Evolutionary conservation across 2,113 vertebrate genomes (phyloP).

Genomic region (Epinephelus lanceolatus): DNA sequence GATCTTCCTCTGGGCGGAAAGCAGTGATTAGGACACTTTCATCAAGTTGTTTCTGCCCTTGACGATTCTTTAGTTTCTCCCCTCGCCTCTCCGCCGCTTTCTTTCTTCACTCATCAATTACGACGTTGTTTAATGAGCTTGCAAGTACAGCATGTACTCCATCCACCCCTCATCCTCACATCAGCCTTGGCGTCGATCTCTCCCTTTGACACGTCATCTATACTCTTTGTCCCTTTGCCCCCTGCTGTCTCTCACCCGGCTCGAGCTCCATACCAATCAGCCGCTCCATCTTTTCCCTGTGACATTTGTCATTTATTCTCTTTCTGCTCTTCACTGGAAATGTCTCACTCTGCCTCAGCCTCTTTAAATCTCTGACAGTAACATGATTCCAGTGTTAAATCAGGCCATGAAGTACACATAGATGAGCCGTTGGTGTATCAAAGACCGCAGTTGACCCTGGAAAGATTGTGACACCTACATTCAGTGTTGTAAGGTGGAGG

Average conservation of each 20-base stretch:
- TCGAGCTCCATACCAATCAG: slow-evolving; percentile 7
- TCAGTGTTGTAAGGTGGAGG: not conserved
- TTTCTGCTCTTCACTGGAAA: slow-evolving; percentile 35
- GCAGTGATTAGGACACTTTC: slow-evolving; percentile 66
- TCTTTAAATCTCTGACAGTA: slow-evolving; percentile 32
- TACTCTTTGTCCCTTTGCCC: slow-evolving; percentile 51
- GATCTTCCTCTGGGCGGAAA: slow-evolving; percentile 52
- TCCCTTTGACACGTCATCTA: slow-evolving; percentile 38
- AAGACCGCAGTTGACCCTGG: not conserved
- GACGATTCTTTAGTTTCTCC: slow-evolving; percentile 37
- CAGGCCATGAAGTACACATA: not conserved
- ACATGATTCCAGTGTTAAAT: slow-evolving; percentile 12
- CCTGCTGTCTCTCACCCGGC: slow-evolving; percentile 42
- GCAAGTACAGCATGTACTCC: slow-evolving; percentile 43
- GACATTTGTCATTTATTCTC: slow-evolving; percentile 51
- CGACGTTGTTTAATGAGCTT: slow-evolving; percentile 65
- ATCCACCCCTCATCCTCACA: slow-evolving; percentile 42
- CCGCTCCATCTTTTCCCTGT: slow-evolving; percentile 18
- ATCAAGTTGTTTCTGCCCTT: slow-evolving; percentile 66
- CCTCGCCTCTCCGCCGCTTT: slow-evolving; percentile 26
- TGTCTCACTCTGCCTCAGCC: slow-evolving; percentile 20
- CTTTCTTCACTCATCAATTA: slow-evolving; percentile 62
- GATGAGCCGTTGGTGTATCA: not conserved
- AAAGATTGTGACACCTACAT: not conserved
- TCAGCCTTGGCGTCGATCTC: slow-evolving; percentile 11